Base-by-base conservation (phyloP, 1,140 invertebrate genomes). In the Dendrolimus punctatus region DNA sequence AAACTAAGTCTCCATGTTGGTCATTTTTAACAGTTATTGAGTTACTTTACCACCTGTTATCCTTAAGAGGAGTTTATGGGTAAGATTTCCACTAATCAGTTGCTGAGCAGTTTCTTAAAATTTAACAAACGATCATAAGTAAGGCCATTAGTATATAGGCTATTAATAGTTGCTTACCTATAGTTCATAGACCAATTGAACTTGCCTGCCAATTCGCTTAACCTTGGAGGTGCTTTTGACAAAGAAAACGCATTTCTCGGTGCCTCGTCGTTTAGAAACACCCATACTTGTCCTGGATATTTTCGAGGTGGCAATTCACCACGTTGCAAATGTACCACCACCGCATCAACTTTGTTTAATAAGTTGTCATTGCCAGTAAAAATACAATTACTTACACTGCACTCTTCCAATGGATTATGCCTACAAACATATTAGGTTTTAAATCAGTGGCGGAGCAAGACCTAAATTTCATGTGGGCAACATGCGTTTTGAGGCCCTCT, bases 251-350 rank as follows among this genome's bases (percentile, higher is more conserved):
- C 37, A 5, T 39, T 39, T n/a, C 38, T 6, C n/a, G 47, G 47
- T 4, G 47, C 5, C 40, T 49, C n/a, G 40, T 49, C 38, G n/a
- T 49, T 39, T 39, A 49, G 47, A 39, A 49, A 45, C 23, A 45
- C 23, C 43, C 43, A 45, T 45, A n/a, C 23, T 45, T 45, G 43
- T 6, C n/a, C 6, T 8, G 47, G 47, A 8, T 49, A 8, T n/a
- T 39, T 49, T 5, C 9, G 8, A 37, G 8, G 6, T 49, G 38
- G 47, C 39, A 39, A 8, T 7, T 39, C n/a, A 39, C 47, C 36
- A n/a, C 39, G 37, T 49, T 39, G 8, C n/a, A 39, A 49, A 49
- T 49, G 47, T 39, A 49, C 39, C 10, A 49, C 37, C n/a, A 49
- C 47, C 8, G 47, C 47, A 49, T 49, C 38, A 49, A 39, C 38